A percentile compares a stretch with the other conserved stretches of the same genome.
These are phyloP conservation scores for Asobara japonica DNA, from an alignment of 1,140 invertebrate genomes.

Conservation along the genomic window DNA sequence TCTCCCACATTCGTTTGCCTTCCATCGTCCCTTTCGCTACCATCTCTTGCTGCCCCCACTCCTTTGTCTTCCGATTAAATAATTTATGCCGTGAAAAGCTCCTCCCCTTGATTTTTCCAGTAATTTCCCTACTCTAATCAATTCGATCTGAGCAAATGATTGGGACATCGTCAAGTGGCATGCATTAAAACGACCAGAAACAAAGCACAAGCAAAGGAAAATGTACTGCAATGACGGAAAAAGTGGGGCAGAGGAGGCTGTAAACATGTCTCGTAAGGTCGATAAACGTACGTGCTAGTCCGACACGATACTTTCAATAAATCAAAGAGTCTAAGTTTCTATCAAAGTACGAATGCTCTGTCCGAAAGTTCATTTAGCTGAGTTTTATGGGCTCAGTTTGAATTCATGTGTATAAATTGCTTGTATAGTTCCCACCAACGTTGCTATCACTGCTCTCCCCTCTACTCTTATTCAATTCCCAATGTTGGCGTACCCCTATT, in stretches of 20 bases:
- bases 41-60: too few relatives aligned
- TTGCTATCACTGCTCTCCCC: background rate
- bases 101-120: background rate
- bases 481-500: background rate
- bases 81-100: background rate
- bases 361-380: constrained; percentile 59
- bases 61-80: too few relatives aligned
- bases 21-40: too few relatives aligned
- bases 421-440: constrained; percentile 25
- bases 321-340: constrained; percentile 46
- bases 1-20: background rate
- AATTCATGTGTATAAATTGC: constrained; percentile 51
- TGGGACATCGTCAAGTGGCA: background rate
- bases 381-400: constrained; percentile 60
- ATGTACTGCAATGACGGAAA: background rate
- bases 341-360: constrained; percentile 40
- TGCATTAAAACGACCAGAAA: background rate
- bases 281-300: constrained; percentile 39
- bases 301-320: constrained; percentile 48
- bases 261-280: constrained; percentile 25
- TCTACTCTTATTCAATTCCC: background rate
- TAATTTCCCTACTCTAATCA: background rate
- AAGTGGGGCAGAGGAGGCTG: background rate
- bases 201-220: background rate
- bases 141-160: background rate